A percentile compares a stretch with the other conserved stretches of the same genome.
These are phyloP conservation scores for Erinaceus europaeus DNA, from an alignment of 2,113 vertebrate species.

Conservation along the genomic window DNA sequence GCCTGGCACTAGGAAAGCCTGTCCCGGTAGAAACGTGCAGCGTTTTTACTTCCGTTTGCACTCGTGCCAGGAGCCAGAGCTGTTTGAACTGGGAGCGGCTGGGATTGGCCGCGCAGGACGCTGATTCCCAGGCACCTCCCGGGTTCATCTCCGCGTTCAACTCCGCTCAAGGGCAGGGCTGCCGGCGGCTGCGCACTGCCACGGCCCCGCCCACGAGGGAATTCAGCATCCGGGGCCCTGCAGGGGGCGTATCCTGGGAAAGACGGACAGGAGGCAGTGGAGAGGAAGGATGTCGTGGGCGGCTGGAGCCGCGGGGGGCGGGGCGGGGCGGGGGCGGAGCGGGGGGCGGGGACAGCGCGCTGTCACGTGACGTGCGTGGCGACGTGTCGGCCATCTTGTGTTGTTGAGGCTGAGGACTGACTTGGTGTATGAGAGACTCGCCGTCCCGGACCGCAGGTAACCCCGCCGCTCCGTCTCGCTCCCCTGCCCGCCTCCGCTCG, in stretches of 20 bases:
- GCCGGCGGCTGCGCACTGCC: neutral
- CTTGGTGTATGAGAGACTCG: slow-evolving; percentile 81
- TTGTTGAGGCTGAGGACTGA: slow-evolving; percentile 84
- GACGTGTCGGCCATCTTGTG: slow-evolving; percentile 87
- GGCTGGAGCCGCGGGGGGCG: neutral
- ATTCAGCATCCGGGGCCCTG: slow-evolving; percentile 56
- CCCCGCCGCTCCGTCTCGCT: neutral
- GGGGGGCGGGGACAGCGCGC: slow-evolving; percentile 50
- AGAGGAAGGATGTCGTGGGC: slow-evolving; percentile 61
- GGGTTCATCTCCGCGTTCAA: neutral
- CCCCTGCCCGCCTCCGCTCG: neutral
- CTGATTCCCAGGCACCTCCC: neutral
- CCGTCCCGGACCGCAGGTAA: slow-evolving; percentile 83
- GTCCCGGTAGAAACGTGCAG: no score
- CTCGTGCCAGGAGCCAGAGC: neutral
- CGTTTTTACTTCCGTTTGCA: no score
- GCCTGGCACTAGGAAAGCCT: no score
- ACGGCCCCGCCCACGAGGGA: neutral
- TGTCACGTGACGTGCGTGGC: slow-evolving; percentile 80
- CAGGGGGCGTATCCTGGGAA: no score
- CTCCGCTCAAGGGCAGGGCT: neutral
- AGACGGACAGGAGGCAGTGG: neutral
- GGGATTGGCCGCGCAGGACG: neutral
- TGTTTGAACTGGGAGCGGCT: neutral
- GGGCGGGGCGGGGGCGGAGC: neutral